Conservation (phyloP, 2,888 invertebrate species). For the Drosophila mettleri region DNA sequence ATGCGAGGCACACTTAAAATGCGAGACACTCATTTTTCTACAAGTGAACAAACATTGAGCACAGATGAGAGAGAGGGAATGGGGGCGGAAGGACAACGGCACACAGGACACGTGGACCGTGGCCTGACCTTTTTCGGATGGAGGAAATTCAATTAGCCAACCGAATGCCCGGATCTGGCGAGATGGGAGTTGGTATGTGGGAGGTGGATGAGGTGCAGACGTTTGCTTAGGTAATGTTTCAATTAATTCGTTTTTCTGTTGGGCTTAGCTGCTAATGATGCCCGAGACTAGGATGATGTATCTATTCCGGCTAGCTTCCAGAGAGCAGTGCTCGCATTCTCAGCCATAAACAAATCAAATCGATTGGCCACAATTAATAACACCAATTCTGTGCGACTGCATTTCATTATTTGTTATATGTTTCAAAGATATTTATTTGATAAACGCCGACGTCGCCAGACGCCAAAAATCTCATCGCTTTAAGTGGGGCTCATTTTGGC, state of each 20-base stretch:
- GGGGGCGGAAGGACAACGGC: neutral
- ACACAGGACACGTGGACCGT: constrained; percentile 58
- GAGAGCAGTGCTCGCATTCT: constrained; percentile 30
- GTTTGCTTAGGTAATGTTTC: constrained; percentile 82
- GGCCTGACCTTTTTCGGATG: constrained; percentile 45
- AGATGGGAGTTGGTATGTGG: constrained; percentile 8
- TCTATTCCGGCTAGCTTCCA: constrained; percentile 10
- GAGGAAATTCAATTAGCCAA: constrained; percentile 78
- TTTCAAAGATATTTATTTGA: constrained; percentile 79
- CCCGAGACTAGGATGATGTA: constrained; percentile 44
- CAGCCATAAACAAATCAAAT: constrained; percentile 67
- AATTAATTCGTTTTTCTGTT: constrained; percentile 71
- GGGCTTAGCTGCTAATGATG: constrained; percentile 65
- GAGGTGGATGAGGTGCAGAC: constrained; percentile 42
- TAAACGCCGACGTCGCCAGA: constrained; percentile 76
- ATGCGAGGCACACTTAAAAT: constrained; percentile 74
- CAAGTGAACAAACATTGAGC: constrained; percentile 46
- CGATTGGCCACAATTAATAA: constrained; percentile 77
- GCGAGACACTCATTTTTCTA: constrained; percentile 78
- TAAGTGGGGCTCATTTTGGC: constrained; percentile 77
- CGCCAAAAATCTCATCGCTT: constrained; percentile 81
- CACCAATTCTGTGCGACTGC: constrained; percentile 67
- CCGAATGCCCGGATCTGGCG: constrained; percentile 22
- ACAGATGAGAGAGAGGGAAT: neutral
- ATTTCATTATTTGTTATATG: constrained; percentile 80